Evolutionary conservation across 2,888 invertebrate species (phyloP), one percentile per base, ranked within the genome.

Genomic region (Boloria selene): DNA sequence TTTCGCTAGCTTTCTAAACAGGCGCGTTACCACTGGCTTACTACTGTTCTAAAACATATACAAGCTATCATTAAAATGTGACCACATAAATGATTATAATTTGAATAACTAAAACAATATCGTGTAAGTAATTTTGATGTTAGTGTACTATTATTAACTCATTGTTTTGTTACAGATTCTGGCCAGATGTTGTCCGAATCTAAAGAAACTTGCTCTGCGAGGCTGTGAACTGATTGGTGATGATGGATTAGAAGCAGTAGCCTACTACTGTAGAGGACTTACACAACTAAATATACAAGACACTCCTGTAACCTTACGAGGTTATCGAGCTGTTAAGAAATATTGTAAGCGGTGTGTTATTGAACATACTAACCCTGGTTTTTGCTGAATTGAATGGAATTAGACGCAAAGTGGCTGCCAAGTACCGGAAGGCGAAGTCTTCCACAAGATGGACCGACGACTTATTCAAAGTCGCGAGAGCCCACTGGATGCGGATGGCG

Each of bases 351-450:
- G 97, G 77, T 98, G 98, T 86, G 96, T 98, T 72, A 98, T 98
- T 73, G 98, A 98, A 83, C 98, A 98, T 82, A 98, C 98, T 2
- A 98, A 98, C 88, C 98, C 98, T 70, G 98, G 97, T 38, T 98
- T 98, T 85, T 97, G 96, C 88, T 96, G 91, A 93, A 13, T 49
- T 45, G 22, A 16, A 18, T 51, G 18, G 17, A 59, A 52, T 62
- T 58, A 22, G 22, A 22, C 22, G 22, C 22, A 2, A 22, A 22
- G 22, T 22, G 22, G 22, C 22, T 1, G 22, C 22, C 22, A 22
- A 1, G 22, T 22, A 22, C 22, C 22, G 22, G 22, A 22, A 22
- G 22, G 22, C 22, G 22, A 22, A 22, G 22, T 2, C 3, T 22
- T 3, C 22, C 22, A 22, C 22, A 22, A 22, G 22, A 3, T 22